Evolutionary conservation across 2,888 invertebrate species (phyloP).

Genomic region (Melipona bicolor): DNA sequence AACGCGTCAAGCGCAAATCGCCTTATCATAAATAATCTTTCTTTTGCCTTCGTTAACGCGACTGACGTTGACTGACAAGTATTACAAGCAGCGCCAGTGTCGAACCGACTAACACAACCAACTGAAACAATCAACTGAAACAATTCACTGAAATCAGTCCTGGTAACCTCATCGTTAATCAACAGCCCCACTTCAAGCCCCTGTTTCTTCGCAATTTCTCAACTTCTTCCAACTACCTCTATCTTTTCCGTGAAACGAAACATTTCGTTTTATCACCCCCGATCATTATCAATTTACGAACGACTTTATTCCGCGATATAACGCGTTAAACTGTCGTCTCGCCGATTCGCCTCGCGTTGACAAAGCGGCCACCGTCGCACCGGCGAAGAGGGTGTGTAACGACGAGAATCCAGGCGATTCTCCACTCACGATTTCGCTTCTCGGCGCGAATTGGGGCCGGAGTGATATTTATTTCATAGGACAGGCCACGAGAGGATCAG

Average conservation of each 20-base stretch:
- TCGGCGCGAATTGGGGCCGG: neutral
- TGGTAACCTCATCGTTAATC: neutral
- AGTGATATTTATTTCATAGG: slow-evolving; percentile 46
- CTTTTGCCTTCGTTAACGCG: neutral
- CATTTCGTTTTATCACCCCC: neutral
- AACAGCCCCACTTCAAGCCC: neutral
- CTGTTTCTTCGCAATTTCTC: neutral
- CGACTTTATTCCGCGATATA: neutral
- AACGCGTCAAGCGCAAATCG: slow-evolving; percentile 23
- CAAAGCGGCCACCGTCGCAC: neutral
- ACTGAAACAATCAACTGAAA: neutral
- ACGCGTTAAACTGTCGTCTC: neutral
- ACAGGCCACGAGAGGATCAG: slow-evolving; percentile 20
- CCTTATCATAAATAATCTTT: slow-evolving; percentile 19
- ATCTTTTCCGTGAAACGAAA: neutral
- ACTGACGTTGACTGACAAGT: slow-evolving; percentile 8
- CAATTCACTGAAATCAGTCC: neutral
- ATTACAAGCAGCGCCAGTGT: neutral
- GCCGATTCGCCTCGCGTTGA: neutral
- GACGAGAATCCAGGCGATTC: slow-evolving; percentile 8
- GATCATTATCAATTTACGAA: neutral
- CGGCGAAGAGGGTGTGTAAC: neutral
- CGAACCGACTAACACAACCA: too few relatives aligned
- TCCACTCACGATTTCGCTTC: neutral
- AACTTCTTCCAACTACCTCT: neutral